These are phyloP conservation scores for Xenentodon cancila DNA, from an alignment of 2,797 vertebrate species.

Conservation along the genomic window DNA sequence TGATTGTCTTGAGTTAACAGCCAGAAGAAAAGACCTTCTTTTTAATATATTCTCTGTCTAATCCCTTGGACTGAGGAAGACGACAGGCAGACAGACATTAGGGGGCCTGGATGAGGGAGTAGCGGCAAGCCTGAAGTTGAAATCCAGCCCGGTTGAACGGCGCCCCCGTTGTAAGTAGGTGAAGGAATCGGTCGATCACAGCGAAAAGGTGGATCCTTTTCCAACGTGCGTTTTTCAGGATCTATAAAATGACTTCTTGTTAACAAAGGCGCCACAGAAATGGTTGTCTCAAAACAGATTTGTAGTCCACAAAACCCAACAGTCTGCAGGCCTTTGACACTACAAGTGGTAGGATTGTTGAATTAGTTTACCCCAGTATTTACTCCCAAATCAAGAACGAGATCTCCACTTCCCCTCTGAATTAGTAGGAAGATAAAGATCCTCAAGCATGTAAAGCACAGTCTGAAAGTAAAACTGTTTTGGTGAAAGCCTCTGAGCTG, in stretches of 20 bases:
- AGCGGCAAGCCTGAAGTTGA: slow-evolving; percentile 34
- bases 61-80: slow-evolving; percentile 29
- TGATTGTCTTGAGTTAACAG: slow-evolving; percentile 50
- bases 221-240: too few species aligned
- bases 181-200: too few species aligned
- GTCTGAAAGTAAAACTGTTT: background rate
- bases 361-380: background rate
- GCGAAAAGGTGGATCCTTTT: too few species aligned
- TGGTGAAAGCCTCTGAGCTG: slow-evolving; percentile 2
- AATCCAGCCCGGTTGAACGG: slow-evolving; percentile 54
- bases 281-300: too few species aligned
- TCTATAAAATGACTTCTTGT: too few species aligned
- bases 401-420: slow-evolving; percentile 2
- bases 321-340: background rate
- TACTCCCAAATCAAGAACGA: background rate
- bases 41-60: slow-evolving; percentile 24
- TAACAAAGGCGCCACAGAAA: too few species aligned
- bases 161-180: too few species aligned
- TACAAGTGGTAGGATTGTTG: too few species aligned
- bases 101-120: slow-evolving; percentile 33
- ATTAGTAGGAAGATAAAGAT: background rate
- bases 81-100: slow-evolving; percentile 34
- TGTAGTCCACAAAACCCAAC: background rate
- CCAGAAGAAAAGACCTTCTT: slow-evolving; percentile 52
- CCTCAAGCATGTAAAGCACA: background rate